Evolutionary conservation across 2,888 invertebrate genomes (phyloP).

Genomic region (Lampropteryx suffumata): DNA sequence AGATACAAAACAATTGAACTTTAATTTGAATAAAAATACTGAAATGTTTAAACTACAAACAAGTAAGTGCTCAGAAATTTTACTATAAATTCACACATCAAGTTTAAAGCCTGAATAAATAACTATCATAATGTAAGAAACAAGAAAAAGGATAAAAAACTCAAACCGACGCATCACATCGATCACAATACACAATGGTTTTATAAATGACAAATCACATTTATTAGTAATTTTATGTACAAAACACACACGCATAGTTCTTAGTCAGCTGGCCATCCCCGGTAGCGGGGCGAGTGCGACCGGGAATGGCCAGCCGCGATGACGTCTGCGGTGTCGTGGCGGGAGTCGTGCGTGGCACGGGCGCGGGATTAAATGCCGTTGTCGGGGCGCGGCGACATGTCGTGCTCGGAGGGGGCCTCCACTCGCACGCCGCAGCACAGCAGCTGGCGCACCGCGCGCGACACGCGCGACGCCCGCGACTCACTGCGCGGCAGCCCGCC

Average conservation of each 20-base stretch:
- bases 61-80: slow-evolving; percentile 15
- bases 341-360: slow-evolving; percentile 27
- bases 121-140: slow-evolving; percentile 20
- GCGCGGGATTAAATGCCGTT: slow-evolving; percentile 49
- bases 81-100: slow-evolving; percentile 14
- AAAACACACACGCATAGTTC: slow-evolving; percentile 49
- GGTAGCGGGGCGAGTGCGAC: slow-evolving; percentile 34
- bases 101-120: slow-evolving; percentile 23
- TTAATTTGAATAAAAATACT: slow-evolving; percentile 34
- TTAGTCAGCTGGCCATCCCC: slow-evolving; percentile 56
- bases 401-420: slow-evolving; percentile 65
- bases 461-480: slow-evolving; percentile 62
- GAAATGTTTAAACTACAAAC: slow-evolving; percentile 27
- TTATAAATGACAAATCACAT: slow-evolving; percentile 32
- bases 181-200: slow-evolving; percentile 17
- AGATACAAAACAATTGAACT: slow-evolving; percentile 12
- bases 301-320: slow-evolving; percentile 55
- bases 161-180: slow-evolving; percentile 9
- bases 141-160: slow-evolving; percentile 23
- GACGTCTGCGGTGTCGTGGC: slow-evolving; percentile 36
- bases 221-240: slow-evolving; percentile 62
- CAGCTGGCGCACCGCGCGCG: slow-evolving; percentile 64
- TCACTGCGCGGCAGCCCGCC: slow-evolving; percentile 76
- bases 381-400: slow-evolving; percentile 45
- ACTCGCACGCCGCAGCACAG: slow-evolving; percentile 70